Evolutionary conservation across 2,113 vertebrate genomes (phyloP).

Genomic region (Panthera uncia): DNA sequence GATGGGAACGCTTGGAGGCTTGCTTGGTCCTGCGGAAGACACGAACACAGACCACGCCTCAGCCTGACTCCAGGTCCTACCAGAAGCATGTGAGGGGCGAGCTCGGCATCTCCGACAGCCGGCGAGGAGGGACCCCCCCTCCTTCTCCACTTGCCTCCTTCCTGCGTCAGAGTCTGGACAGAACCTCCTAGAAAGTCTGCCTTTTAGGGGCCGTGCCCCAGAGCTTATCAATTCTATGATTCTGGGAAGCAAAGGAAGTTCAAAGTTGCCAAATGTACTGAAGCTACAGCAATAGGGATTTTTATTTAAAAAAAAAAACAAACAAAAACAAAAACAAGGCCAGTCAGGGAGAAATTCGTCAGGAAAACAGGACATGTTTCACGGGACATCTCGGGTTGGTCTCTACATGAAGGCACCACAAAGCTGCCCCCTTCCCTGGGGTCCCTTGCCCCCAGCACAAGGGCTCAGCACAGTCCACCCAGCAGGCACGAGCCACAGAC

Average conservation of each 20-base stretch:
- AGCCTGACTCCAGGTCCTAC: fast-evolving
- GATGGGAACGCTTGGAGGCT: not conserved
- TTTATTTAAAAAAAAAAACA: not conserved
- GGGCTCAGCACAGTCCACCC: not conserved
- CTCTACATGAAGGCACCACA: not conserved
- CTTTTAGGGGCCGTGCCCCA: not conserved
- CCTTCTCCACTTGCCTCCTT: not conserved
- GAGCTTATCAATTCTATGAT: not conserved
- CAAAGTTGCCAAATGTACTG: not conserved
- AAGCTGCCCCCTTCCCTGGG: not conserved
- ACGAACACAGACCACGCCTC: too few species aligned
- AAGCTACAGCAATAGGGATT: not conserved
- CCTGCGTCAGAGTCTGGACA: fast-evolving
- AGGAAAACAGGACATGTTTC: not conserved
- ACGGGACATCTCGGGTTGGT: not conserved
- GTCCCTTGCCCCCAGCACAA: not conserved
- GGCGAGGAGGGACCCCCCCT: not conserved
- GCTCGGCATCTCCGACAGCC: not conserved
- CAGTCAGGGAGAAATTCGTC: not conserved
- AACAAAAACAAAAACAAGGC: not conserved
- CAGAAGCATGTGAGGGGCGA: not conserved
- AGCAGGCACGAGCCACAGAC: not conserved
- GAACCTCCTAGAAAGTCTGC: not conserved
- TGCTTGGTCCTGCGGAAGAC: not conserved
- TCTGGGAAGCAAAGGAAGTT: not conserved